phyloP scores from a whole-genome alignment of 2,113 vertebrate species.

The Tauraco erythrolophus region DNA sequence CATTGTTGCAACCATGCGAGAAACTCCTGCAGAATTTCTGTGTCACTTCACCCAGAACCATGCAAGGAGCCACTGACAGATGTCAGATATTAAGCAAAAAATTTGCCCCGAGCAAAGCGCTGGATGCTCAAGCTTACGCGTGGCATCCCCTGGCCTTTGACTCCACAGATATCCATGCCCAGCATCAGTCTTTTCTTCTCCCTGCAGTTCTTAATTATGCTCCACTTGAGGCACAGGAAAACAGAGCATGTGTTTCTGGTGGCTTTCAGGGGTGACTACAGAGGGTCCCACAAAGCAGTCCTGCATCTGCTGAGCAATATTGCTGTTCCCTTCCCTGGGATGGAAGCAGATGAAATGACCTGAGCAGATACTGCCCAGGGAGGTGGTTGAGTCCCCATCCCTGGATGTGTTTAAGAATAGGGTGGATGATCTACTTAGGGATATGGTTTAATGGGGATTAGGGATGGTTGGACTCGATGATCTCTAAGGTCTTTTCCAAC shows the following conservation, averaged over 20 bases:
- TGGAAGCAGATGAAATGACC: not conserved
- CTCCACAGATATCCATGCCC: not conserved
- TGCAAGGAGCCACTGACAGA: not conserved
- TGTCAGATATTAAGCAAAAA: conserved; percentile 49
- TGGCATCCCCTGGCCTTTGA: not conserved
- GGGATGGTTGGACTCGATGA: too few relatives aligned
- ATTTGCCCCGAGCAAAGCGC: conserved; percentile 16
- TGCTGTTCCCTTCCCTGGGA: not conserved
- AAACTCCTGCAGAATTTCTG: not conserved
- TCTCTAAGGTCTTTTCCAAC: too few relatives aligned
- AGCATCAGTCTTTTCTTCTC: not conserved
- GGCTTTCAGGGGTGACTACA: not conserved
- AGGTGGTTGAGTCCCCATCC: too few relatives aligned
- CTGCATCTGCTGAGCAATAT: not conserved
- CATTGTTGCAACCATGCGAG: rapidly evolving
- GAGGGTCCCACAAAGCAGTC: not conserved
- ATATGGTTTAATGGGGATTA: too few relatives aligned
- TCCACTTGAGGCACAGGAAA: not conserved
- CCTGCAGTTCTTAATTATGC: not conserved
- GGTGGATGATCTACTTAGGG: too few relatives aligned
- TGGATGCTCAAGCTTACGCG: not conserved
- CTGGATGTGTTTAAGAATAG: too few relatives aligned
- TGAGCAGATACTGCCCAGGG: too few relatives aligned
- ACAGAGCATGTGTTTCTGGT: rapidly evolving
- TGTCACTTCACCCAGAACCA: not conserved